A percentile compares a stretch with the other conserved stretches of the same genome.
These are phyloP conservation scores for Ceratoteleas bidentatus DNA, from an alignment of 1,140 invertebrate genomes.

Conservation along the genomic window DNA sequence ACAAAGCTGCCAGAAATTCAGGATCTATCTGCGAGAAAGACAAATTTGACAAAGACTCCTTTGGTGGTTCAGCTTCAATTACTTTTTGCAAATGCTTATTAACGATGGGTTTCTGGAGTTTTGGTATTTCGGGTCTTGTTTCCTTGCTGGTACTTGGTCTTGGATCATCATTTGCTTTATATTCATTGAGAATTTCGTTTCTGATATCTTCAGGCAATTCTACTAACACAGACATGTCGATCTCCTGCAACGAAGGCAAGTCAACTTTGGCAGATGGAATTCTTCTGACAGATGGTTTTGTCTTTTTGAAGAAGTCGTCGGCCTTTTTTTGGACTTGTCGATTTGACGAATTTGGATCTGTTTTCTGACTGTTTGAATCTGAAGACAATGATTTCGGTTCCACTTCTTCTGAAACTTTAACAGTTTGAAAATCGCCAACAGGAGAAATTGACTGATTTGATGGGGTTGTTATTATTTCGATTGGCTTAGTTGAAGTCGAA, in stretches of 20 bases:
- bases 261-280: slow-evolving; percentile 65
- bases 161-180: slow-evolving; percentile 68
- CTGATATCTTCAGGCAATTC: slow-evolving; percentile 84
- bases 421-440: too few relatives aligned
- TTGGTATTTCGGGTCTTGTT: slow-evolving; percentile 18
- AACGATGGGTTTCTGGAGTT: slow-evolving; percentile 1
- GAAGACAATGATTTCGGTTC: not conserved
- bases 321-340: slow-evolving; percentile 69
- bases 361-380: not conserved
- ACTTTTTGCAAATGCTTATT: slow-evolving; percentile 39
- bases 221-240: slow-evolving; percentile 83
- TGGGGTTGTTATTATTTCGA: not conserved
- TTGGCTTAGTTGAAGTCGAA: slow-evolving; percentile 6
- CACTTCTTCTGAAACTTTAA: too few relatives aligned
- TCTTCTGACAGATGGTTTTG: slow-evolving; percentile 56
- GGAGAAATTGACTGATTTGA: not conserved
- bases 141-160: slow-evolving; percentile 20
- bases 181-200: slow-evolving; percentile 84
- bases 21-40: too few relatives aligned
- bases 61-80: too few relatives aligned
- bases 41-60: too few relatives aligned
- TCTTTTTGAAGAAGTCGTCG: slow-evolving; percentile 65
- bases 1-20: too few relatives aligned
- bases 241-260: slow-evolving; percentile 72
- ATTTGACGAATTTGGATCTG: not conserved